These are phyloP conservation scores for Penelope pileata DNA, from an alignment of 2,113 vertebrate genomes.

Conservation along the genomic window DNA sequence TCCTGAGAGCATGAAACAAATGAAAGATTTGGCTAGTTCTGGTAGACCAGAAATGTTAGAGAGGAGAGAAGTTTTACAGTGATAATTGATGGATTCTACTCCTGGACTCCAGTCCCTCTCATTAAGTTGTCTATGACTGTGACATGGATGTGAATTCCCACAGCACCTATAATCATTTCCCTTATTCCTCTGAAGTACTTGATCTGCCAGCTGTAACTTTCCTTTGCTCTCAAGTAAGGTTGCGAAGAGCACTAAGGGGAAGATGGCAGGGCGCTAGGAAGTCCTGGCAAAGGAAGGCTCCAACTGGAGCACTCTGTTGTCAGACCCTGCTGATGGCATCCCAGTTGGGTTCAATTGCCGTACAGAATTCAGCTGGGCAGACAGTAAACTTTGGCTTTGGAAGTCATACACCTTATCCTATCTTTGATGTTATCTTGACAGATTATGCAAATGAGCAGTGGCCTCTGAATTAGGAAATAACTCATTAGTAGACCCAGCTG, in stretches of 20 bases:
- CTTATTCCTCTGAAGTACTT: not conserved
- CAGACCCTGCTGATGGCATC: not conserved
- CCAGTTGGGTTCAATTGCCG: not conserved
- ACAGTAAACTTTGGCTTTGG: not conserved
- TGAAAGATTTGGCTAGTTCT: constrained; percentile 2
- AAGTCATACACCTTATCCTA: not conserved
- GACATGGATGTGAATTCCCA: constrained; percentile 14
- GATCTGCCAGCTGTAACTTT: not conserved
- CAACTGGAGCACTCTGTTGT: not conserved
- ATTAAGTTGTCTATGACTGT: constrained; percentile 5
- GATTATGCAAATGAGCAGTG: not conserved
- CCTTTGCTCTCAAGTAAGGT: not conserved
- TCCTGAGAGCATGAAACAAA: constrained; percentile 16
- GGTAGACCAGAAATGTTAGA: constrained; percentile 1
- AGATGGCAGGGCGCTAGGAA: not conserved
- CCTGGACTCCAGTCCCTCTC: not conserved
- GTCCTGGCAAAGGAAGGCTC: not conserved
- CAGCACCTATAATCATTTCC: constrained; percentile 29
- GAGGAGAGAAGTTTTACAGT: not conserved
- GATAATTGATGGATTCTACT: constrained; percentile 25
- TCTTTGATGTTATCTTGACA: not conserved
- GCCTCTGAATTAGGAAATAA: not conserved
- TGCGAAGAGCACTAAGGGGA: not conserved
- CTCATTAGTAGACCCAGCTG: not conserved
- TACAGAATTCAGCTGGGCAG: not conserved